Base-by-base conservation (phyloP, 2,113 vertebrate species). In the Mustela lutreola region DNA sequence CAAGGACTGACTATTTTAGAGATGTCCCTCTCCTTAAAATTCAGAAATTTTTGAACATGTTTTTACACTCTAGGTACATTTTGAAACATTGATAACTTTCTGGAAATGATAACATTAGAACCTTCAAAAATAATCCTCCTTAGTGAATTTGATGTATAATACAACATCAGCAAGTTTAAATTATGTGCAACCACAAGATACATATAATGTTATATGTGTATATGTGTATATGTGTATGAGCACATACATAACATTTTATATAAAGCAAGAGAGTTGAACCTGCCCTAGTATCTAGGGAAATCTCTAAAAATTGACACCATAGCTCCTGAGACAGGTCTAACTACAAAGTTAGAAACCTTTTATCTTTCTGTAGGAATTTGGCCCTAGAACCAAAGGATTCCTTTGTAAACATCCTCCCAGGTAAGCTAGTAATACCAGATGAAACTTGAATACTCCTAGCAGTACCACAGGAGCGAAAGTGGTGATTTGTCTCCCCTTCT, bases 371-470 rank as follows among this genome's bases (percentile, higher is more conserved):
- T 36, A 53, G 73, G 67, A 62, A 79, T 85, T 56, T 82, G 18
- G 42, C 18, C 53, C 36, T 53, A 7, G 28, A 50, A 36, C 16
- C 65, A 26, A 93, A 50, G 19, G 10, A 73, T 33, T 7, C 67
- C 21, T 92, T 97, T 75, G 60, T 70, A 80, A 95, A 96, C 6
- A 63, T 48, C 19, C 28, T 87, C 67, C 33, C 81, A 86, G 42
- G 58, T 60, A 56, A 96, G 84, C 95, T 76, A 85, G 22, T 79
- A 42, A 89, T 65, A 70, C n/a, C 71, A 89, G 39, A 19, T 60
- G 53, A 96, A 36, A 65, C 45, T 18, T 53, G 80, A 91, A 28
- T 88, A 42, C 9, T 14, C 45, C 31, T 86, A 22, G 31, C 31
- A 36, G 8, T 60, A 24, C 45, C 42, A 42, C n/a, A 31, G 31